Conservation (phyloP, 2,113 vertebrate species). For the Leiothrix lutea region DNA sequence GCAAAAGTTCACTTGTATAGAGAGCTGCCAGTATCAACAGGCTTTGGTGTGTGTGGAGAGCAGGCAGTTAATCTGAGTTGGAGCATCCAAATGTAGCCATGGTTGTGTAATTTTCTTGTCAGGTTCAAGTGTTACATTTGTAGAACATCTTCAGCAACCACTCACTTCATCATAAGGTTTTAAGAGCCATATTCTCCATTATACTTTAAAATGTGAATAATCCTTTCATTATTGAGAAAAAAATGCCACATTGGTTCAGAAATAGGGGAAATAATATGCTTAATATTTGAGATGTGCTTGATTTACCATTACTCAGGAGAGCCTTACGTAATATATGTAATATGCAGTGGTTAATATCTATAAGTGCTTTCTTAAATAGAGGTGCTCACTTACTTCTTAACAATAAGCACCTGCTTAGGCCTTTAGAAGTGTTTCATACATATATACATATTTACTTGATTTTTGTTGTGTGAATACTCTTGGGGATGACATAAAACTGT, state of each 20-base stretch:
- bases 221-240: conserved; percentile 13
- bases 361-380: not conserved
- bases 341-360: not conserved
- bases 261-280: conserved; percentile 2
- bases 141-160: conserved; percentile 17
- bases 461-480: not conserved
- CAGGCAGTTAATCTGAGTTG: not conserved
- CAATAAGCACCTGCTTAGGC: conserved; percentile 3
- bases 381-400: not conserved
- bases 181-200: conserved; percentile 7
- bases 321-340: not conserved
- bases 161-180: conserved; percentile 22
- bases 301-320: not conserved
- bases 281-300: conserved; percentile 43
- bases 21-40: conserved; percentile 18
- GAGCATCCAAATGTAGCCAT: conserved; percentile 20
- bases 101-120: conserved; percentile 42
- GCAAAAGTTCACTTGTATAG: not conserved
- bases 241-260: not conserved
- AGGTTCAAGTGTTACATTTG: conserved; percentile 42
- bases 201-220: conserved; percentile 49
- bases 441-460: not conserved
- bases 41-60: not conserved
- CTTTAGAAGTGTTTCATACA: not conserved
- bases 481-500: not conserved